Base-by-base conservation (phyloP, 1,140 invertebrate genomes). In the Heliconius eleuchia region DNA sequence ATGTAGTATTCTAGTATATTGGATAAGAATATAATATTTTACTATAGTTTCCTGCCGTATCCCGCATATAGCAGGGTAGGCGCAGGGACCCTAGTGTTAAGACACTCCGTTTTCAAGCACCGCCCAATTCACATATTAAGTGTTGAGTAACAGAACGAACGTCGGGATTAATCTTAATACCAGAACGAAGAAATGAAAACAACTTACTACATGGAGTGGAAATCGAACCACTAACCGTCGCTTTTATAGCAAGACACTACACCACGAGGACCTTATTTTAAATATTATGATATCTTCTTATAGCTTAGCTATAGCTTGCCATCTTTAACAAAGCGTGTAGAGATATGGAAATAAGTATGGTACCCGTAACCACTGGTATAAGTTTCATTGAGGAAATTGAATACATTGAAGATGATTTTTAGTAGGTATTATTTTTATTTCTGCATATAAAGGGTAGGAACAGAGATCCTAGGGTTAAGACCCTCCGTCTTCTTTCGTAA, bases 291-390 rank as follows among this genome's bases (percentile, higher is more conserved):
- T 52, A 19, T 66, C 9, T 66, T 66, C 4, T 30, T 11, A 66
- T 57, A 66, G 57, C 9, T 66, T 52, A 27, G 23, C 27, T 66
- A 30, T 66, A 66, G 60, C 60, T 66, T 30, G 13, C 9, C 13
- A 3, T 30, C 27, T 66, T 66, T 66, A 66, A 13, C 13, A 30
- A 11, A 30, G 60, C 60, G 23, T 76, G 23, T 70, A 27, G 23
- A 42, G 37, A 76, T 42, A 70, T 76, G 57, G 57, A 66, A 76
- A 70, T 76, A 23, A 27, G n/a, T 76, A 46, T 18, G n/a, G 19
- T 46, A 39, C 42, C 74, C 16, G 39, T 19, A 60, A 70, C 60
- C 57, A 8, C 27, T 39, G 39, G 23, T 60, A 70, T 76, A 42
- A 70, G 39, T 70, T 70, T 50, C 70, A 50, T 76, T 76, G 34